Base-by-base conservation (phyloP, 2,888 invertebrate genomes). In the Dioctria rufipes region DNA sequence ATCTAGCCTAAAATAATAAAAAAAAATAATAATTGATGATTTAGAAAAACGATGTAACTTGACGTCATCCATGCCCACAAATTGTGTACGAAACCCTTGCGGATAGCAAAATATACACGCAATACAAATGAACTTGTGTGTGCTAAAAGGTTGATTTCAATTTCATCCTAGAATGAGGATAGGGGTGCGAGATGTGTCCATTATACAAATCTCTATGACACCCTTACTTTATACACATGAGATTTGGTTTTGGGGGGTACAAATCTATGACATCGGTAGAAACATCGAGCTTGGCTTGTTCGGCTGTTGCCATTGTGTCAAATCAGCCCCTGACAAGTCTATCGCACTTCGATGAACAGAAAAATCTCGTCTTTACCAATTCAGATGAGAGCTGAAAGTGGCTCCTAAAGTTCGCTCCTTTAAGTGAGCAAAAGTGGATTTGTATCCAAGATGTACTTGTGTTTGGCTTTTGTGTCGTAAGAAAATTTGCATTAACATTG, bases 201-300 rank as follows among this genome's bases (percentile, higher is more conserved):
- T 75, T 75, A 75, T 75, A 75, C 75, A 75, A 75, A 75, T 75
- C 75, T 75, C 46, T 75, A 13, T 60, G 75, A 75, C 75, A 75
- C 75, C 61, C 75, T 75, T 9, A 43, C 42, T 60, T 46, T 49
- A 80, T 71, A 61, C 71, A 71, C 78, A 63, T 49, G 65, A 37
- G 78, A 49, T 43, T 60, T 69, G 75, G 75, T 25, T 25, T 25
- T 40, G 11, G 75, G 60, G 75, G 75, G 58, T 60, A 75, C 80
- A 80, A 80, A 80, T 80, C 73, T 73, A 73, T 73, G 80, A 80
- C 73, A 80, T 78, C 80, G 51, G 71, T 80, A 73, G 71, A 54
- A 80, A 80, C 80, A 80, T 73, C 49, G 39, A 80, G 80, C 60
- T 73, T 46, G 80, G 80, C 80, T 73, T 80, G 80, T 80, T 73